A percentile compares a stretch with the other conserved stretches of the same genome.
Conservation (phyloP, 2,113 vertebrate species). For the Urocolius indicus region DNA sequence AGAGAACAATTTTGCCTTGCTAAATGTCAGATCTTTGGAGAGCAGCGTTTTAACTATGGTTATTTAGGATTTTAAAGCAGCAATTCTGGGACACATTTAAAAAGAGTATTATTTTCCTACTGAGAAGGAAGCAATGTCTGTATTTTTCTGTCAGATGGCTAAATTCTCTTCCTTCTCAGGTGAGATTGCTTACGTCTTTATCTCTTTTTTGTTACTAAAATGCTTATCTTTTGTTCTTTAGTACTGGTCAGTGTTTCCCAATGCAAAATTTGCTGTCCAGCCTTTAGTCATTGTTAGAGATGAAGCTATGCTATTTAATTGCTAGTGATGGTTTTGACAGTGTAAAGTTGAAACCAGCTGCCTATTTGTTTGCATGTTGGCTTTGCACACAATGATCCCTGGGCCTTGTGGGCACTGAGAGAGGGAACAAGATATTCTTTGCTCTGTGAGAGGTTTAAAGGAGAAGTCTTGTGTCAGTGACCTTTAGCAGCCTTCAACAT, state of each 20-base stretch:
- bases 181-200: not conserved
- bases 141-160: not conserved
- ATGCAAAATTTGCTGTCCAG: not conserved
- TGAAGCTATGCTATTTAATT: not conserved
- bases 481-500: not conserved
- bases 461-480: not conserved
- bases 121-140: not conserved
- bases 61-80: conserved; percentile 1
- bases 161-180: not conserved
- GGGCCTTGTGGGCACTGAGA: not conserved
- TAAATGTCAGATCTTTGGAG: not conserved
- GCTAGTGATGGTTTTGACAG: not conserved
- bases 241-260: not conserved
- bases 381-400: not conserved
- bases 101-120: not conserved
- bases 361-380: not conserved
- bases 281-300: not conserved
- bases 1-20: not conserved
- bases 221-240: not conserved
- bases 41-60: not conserved
- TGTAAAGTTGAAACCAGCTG: not conserved
- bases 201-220: not conserved
- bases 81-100: not conserved
- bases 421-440: not conserved
- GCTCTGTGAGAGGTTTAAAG: not conserved